Conservation (phyloP, 2,797 vertebrate genomes). For the Lemur catta region DNA sequence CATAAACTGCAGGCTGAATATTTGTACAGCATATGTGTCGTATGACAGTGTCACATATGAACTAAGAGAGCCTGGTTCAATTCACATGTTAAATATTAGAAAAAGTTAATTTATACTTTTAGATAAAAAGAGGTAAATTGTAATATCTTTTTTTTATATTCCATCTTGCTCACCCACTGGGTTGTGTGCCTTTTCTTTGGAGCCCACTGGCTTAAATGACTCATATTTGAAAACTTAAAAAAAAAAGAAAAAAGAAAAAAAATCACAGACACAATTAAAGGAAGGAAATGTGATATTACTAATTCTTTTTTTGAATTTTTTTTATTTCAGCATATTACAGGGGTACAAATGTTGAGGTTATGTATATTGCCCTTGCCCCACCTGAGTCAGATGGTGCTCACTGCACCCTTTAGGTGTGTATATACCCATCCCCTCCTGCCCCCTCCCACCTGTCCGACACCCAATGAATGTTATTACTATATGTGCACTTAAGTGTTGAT, state of each 20-base stretch:
- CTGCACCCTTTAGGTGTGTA: fast-evolving
- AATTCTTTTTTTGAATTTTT: background rate
- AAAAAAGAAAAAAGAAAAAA: no score
- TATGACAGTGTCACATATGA: background rate
- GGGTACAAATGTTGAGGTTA: no score
- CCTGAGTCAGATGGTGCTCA: fast-evolving
- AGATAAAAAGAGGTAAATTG: background rate
- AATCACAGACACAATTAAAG: background rate
- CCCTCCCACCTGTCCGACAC: no score
- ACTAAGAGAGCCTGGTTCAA: background rate
- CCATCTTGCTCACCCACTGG: background rate
- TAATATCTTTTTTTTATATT: background rate
- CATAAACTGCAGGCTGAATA: background rate
- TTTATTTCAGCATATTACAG: no score
- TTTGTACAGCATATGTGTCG: background rate
- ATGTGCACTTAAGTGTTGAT: no score
- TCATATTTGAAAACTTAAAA: background rate
- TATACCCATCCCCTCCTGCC: no score
- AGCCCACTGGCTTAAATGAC: background rate
- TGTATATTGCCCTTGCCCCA: no score
- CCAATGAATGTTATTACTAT: no score
- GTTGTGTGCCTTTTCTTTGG: background rate
- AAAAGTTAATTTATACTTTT: background rate
- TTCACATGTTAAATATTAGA: background rate
- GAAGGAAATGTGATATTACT: background rate